Conservation (phyloP, 2,113 vertebrate genomes). For the Actenoides lindsayi region DNA sequence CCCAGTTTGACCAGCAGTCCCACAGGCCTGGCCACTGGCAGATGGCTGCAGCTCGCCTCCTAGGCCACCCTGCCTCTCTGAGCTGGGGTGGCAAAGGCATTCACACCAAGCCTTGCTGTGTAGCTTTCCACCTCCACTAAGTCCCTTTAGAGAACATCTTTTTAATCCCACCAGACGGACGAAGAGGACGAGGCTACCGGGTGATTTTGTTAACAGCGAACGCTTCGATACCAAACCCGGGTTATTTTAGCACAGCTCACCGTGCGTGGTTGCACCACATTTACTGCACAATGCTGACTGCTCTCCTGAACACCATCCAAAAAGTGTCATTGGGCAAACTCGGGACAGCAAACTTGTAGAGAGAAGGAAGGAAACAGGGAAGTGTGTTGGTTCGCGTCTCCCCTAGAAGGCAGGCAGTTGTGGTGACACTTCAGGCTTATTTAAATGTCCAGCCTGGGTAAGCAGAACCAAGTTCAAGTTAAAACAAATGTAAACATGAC, state of each 20-base stretch:
- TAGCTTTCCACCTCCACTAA: background rate
- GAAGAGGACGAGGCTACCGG: background rate
- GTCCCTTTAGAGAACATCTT: background rate
- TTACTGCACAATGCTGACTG: background rate
- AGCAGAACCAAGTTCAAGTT: background rate
- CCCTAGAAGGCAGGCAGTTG: background rate
- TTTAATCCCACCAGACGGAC: background rate
- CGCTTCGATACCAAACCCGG: background rate
- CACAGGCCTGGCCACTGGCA: background rate
- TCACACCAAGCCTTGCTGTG: background rate
- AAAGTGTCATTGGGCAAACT: background rate
- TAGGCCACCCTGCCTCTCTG: background rate
- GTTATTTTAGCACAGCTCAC: background rate
- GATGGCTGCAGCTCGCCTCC: background rate
- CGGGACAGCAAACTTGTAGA: background rate
- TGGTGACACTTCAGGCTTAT: background rate
- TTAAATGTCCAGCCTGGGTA: background rate
- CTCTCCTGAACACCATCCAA: background rate
- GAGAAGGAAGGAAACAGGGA: background rate
- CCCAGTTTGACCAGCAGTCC: background rate
- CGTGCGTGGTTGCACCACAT: background rate
- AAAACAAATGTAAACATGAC: background rate
- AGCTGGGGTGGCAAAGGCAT: background rate
- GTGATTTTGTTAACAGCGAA: background rate
- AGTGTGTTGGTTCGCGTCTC: background rate